Evolutionary conservation across 2,113 vertebrate genomes (phyloP), one percentile per base, ranked within the genome.

Genomic region (Barnardius zonarius): DNA sequence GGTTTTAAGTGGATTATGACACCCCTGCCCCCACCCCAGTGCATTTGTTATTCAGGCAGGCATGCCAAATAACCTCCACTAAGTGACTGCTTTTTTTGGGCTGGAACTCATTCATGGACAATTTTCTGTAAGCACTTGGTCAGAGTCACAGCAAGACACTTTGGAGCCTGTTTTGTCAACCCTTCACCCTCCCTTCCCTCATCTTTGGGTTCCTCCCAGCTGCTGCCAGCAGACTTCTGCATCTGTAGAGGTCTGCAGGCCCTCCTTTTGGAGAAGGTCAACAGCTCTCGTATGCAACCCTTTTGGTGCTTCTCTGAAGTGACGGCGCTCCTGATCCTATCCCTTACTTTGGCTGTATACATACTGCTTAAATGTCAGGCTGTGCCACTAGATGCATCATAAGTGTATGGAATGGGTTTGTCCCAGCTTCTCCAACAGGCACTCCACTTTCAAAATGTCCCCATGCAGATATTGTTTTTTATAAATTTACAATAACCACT

Each of bases 331-430:
- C 24, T 88, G 46, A 18, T 12, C 2, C 30, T 48, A 12, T 3
- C 28, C 44, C 13, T 69, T 59, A 9, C 13, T 69, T 70, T 41
- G 46, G 11, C 30, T 86, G 13, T 16, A 18, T 30, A 31, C 2
- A 2, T 18, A 10, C 23, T 54, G 8, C 63, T 85, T 63, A 72
- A 61, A 57, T 14, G 4, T 10, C 41, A 54, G 31, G 51, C 30
- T 74, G 18, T 19, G 15, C 43, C 41, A 35, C 27, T 67, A 37
- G 59, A 43, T 62, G 6, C 12, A 49, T 82, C 27, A 27, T 28
- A 27, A 10, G 15, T 0, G 0, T 17, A 55, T 3, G 10, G 22
- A 67, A 41, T 25, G 10, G 3, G 10, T 44, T 75, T 79, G 46
- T 31, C 14, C 7, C 20, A 61, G 39, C 17, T 18, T 63, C 43